Base-by-base conservation (phyloP, 2,113 vertebrate genomes). In the Percopsis transmontana region DNA sequence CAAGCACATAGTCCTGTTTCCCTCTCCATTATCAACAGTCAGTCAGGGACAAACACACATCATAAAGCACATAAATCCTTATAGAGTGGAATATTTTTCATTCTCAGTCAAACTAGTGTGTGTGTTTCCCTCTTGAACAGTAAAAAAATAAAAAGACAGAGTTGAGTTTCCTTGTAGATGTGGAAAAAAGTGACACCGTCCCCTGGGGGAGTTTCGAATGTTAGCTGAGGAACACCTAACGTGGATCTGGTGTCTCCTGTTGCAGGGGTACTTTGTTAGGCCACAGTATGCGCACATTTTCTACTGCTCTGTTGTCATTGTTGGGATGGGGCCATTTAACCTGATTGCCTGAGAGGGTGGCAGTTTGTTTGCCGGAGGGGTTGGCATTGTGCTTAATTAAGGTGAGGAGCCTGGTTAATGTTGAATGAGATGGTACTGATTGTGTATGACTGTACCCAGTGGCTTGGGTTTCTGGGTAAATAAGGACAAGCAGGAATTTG, bases 251-350 rank as follows among this genome's bases (percentile, higher is more conserved):
- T 86, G 81, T 88, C 83, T 79, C 74, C 59, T 81, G 76, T 86
- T 86, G 85, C 87, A 69, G 52, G 44, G 62, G 69, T 62, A 77
- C 74, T 82, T 83, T 86, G 85, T 87, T 57, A 72, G 67, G 79
- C 70, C 44, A 45, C 2, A 61, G 65, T 82, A 53, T 77, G 58
- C 62, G 47, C 58, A 71, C 62, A 55, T 83, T 77, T 80, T 82
- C 69, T 86, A 48, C 74, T 64, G 61, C 60, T 71, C 44, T 82
- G 75, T 82, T 88, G 85, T 81, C 84, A 75, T 68, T 88, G 80
- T 83, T 80, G 62, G 55, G 71, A 79, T 79, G 53, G 64, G 69
- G 70, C 72, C 77, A 85, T 85, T 90, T 89, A 88, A 85, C 87
- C 69, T 78, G 77, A 85, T 80, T 86, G 68, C 66, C 65, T 58